Percentiles rank a stretch among this genome's conserved stretches.
phyloP scores from a whole-genome alignment of 2,113 vertebrate genomes.

The Bostrychus sinensis region DNA sequence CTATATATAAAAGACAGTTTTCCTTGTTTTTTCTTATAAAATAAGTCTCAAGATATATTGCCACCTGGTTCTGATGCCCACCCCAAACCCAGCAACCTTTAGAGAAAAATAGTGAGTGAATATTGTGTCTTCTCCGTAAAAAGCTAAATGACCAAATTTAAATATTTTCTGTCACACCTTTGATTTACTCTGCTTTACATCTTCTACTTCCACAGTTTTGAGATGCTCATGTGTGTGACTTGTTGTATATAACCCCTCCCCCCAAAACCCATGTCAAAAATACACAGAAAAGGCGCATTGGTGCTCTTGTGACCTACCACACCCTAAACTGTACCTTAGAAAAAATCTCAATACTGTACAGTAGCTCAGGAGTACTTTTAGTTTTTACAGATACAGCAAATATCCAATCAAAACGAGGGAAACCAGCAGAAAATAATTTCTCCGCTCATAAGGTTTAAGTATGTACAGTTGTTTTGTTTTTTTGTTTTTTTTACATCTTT shows the following conservation, averaged over 20 bases:
- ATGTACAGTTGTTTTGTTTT: conserved; percentile 65
- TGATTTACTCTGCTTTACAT: conserved; percentile 23
- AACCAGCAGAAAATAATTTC: conserved; percentile 60
- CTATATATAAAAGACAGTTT: conserved; percentile 83
- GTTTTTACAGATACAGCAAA: conserved; percentile 65
- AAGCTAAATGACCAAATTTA: conserved; percentile 74
- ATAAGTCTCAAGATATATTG: conserved; percentile 85
- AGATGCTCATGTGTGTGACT: conserved; percentile 60
- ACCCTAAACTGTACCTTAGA: conserved; percentile 70
- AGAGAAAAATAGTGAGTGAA: conserved; percentile 76
- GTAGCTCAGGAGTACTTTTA: conserved; percentile 69
- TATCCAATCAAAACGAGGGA: conserved; percentile 63
- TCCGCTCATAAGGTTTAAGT: conserved; percentile 61
- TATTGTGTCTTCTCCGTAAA: conserved; percentile 69
- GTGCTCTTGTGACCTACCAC: conserved; percentile 73
- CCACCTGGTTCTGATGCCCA: conserved; percentile 74
- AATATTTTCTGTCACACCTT: conserved; percentile 50
- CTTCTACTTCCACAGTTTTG: conserved; percentile 25
- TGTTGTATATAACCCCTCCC: conserved; percentile 37
- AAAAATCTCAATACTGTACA: conserved; percentile 74
- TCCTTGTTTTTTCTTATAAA: conserved; percentile 79
- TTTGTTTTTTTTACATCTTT: conserved; percentile 56
- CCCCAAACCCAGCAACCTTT: conserved; percentile 59
- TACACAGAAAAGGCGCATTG: conserved; percentile 78
- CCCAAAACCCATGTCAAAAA: conserved; percentile 62